Conservation (phyloP, 2,888 invertebrate genomes). For the Schrankia costaestrigalis region DNA sequence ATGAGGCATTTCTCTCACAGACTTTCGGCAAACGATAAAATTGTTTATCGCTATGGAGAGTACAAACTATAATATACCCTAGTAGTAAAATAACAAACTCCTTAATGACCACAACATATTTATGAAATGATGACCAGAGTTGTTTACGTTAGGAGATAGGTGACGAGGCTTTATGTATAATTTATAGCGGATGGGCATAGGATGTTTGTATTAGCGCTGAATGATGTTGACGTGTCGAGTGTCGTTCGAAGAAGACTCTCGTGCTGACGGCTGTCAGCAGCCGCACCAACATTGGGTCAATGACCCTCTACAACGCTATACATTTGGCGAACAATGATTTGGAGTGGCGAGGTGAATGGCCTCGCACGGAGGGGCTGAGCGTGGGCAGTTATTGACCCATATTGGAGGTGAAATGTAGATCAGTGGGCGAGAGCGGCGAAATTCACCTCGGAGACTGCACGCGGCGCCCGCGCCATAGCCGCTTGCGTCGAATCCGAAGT, state of each 20-base stretch:
- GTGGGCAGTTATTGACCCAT: constrained; percentile 81
- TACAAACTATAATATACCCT: no score
- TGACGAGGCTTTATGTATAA: constrained; percentile 25
- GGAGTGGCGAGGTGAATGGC: constrained; percentile 79
- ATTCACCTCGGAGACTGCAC: constrained; percentile 64
- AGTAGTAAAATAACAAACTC: no score
- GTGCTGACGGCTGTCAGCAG: constrained; percentile 52
- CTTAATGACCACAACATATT: constrained; percentile 3
- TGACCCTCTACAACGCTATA: constrained; percentile 70
- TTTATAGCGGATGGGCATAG: constrained; percentile 41
- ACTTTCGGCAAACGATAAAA: no score
- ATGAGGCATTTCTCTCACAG: no score
- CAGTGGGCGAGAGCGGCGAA: constrained; percentile 81
- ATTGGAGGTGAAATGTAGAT: constrained; percentile 81
- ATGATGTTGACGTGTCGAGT: constrained; percentile 65
- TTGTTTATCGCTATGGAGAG: no score
- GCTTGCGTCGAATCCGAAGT: constrained; percentile 10
- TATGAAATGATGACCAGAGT: constrained; percentile 17
- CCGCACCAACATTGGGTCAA: constrained; percentile 61
- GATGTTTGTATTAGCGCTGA: constrained; percentile 64
- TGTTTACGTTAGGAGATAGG: constrained; percentile 31
- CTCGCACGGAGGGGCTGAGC: constrained; percentile 76
- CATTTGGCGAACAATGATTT: constrained; percentile 81
- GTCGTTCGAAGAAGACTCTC: constrained; percentile 70
- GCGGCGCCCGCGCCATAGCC: constrained; percentile 32